A percentile compares a stretch with the other conserved stretches of the same genome.
Conservation (phyloP, 2,797 vertebrate species). For the Triplophysa bombifrons region DNA sequence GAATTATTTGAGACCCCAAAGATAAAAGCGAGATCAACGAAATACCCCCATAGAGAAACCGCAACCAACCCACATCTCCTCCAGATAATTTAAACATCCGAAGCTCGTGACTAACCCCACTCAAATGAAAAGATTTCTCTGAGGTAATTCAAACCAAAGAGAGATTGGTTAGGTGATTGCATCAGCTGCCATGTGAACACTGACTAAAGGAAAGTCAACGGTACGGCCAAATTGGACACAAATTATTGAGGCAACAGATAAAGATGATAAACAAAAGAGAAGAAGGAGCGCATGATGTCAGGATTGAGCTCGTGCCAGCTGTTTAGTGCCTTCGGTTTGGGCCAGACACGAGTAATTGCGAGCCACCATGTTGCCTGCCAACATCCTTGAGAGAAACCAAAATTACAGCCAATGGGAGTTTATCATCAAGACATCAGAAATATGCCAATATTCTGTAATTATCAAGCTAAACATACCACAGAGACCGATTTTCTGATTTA, state of each 20-base stretch:
- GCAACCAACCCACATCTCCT: background rate
- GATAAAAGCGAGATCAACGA: background rate
- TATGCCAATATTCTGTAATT: slow-evolving; percentile 28
- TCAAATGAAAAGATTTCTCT: slow-evolving; percentile 12
- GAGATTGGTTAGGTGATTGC: slow-evolving; percentile 49
- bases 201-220: slow-evolving; percentile 29
- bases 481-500: too few relatives aligned
- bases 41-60: background rate
- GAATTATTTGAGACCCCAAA: too few relatives aligned
- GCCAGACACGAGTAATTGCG: slow-evolving; percentile 87
- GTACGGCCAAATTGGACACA: slow-evolving; percentile 63
- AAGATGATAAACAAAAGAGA: slow-evolving; percentile 65
- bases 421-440: slow-evolving; percentile 43
- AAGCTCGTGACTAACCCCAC: background rate
- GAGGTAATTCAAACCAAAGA: slow-evolving; percentile 18
- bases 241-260: slow-evolving; percentile 71
- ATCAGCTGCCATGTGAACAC: slow-evolving; percentile 43
- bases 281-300: slow-evolving; percentile 85
- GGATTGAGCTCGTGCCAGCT: slow-evolving; percentile 89
- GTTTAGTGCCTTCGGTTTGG: slow-evolving; percentile 82
- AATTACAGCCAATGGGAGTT: slow-evolving; percentile 76
- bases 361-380: slow-evolving; percentile 70
- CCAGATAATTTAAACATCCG: slow-evolving; percentile 10
- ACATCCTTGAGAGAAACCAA: slow-evolving; percentile 69
- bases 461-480: background rate